phyloP scores from a whole-genome alignment of 2,113 vertebrate species.

The Rafetus swinhoei region DNA sequence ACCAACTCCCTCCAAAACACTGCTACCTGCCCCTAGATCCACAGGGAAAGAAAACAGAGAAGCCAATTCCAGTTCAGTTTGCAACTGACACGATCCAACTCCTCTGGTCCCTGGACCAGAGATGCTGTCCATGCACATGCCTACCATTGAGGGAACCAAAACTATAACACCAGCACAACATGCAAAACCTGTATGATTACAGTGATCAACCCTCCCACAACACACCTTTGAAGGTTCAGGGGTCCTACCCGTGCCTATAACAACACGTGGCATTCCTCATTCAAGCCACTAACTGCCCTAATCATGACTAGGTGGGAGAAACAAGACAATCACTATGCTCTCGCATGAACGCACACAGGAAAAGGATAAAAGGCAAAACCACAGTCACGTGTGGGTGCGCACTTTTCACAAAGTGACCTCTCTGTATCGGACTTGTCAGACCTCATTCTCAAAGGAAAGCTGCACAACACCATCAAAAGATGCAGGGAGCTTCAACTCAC shows the following conservation, averaged over 20 bases:
- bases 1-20: neutral
- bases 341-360: neutral
- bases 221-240: neutral
- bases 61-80: fast-evolving
- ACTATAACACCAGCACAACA: neutral
- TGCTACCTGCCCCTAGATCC: neutral
- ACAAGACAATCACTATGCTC: neutral
- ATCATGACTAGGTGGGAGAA: neutral
- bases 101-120: neutral
- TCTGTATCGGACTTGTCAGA: neutral
- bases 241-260: neutral
- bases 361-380: neutral
- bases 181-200: neutral
- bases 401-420: neutral
- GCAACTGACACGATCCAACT: fast-evolving
- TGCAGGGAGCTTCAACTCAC: neutral
- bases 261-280: neutral
- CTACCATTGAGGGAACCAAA: conserved; percentile 53
- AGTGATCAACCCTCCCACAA: neutral
- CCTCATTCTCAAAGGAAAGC: neutral
- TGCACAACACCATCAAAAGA: neutral
- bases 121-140: neutral
- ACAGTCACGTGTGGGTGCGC: neutral
- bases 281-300: neutral
- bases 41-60: neutral